A percentile compares a stretch with the other conserved stretches of the same genome.
Evolutionary conservation across 2,888 invertebrate species (phyloP).

Genomic region (Gryllus longicercus): DNA sequence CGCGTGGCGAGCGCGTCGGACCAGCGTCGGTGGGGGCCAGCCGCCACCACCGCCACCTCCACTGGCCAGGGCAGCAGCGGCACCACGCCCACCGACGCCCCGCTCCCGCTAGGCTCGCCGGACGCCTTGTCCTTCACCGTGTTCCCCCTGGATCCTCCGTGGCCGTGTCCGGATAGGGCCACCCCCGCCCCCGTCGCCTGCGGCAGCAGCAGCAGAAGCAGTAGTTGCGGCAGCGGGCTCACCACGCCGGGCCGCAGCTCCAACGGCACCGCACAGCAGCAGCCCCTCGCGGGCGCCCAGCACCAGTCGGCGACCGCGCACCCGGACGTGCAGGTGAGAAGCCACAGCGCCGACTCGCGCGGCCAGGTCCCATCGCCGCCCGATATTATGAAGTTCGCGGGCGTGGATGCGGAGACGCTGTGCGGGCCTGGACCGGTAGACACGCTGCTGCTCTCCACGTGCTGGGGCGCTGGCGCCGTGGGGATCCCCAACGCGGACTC

Average conservation of each 20-base stretch:
- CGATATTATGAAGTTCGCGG: slow-evolving; percentile 42
- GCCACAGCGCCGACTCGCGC: slow-evolving; percentile 19
- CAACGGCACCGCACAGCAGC: slow-evolving; percentile 23
- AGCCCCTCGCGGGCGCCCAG: neutral
- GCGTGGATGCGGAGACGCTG: slow-evolving; percentile 41
- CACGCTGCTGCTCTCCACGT: slow-evolving; percentile 67
- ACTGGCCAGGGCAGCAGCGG: neutral
- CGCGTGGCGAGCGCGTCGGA: slow-evolving; percentile 18
- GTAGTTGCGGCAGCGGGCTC: slow-evolving; percentile 20
- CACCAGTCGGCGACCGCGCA: neutral
- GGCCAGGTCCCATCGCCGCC: slow-evolving; percentile 30
- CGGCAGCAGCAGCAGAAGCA: slow-evolving; percentile 31
- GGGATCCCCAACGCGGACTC: slow-evolving; percentile 23
- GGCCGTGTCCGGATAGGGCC: slow-evolving; percentile 41
- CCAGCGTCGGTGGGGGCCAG: neutral
- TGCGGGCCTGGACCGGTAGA: slow-evolving; percentile 61
- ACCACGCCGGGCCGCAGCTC: neutral
- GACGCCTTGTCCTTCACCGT: slow-evolving; percentile 11
- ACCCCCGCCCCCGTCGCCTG: slow-evolving; percentile 33
- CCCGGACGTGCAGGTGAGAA: slow-evolving; percentile 1
- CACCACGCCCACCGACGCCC: neutral
- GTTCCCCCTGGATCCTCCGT: slow-evolving; percentile 36
- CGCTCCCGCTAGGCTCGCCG: neutral
- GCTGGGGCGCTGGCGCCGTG: slow-evolving; percentile 62
- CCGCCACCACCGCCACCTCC: neutral